Conservation (phyloP, 2,888 invertebrate genomes). For the Drosophila stalkeri region DNA sequence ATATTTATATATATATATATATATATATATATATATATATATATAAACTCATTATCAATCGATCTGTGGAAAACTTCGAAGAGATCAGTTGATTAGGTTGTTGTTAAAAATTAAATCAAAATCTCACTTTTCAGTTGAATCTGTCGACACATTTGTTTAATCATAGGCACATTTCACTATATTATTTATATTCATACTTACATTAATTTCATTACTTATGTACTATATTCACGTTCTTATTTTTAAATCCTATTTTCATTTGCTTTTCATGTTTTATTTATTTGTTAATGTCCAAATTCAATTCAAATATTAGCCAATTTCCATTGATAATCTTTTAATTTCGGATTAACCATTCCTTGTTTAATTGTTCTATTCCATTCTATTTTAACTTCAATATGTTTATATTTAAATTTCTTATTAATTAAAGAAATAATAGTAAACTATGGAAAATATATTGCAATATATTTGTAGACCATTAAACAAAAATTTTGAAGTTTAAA, state of each 20-base stretch:
- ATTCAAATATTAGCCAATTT: too few relatives aligned
- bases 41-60: not conserved
- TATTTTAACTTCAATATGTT: too few relatives aligned
- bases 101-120: not conserved
- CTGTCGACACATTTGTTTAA: not conserved
- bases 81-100: slow-evolving; percentile 2
- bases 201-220: not conserved
- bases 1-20: not conserved
- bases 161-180: not conserved
- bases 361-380: too few relatives aligned
- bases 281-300: too few relatives aligned
- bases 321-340: too few relatives aligned
- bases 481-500: too few relatives aligned
- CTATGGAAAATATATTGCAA: too few relatives aligned
- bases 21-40: not conserved
- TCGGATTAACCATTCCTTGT: too few relatives aligned
- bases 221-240: not conserved
- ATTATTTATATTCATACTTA: not conserved
- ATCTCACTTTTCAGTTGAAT: not conserved
- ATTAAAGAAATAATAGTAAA: too few relatives aligned
- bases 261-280: too few relatives aligned
- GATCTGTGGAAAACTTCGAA: slow-evolving; percentile 10
- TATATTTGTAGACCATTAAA: not conserved
- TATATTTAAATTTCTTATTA: too few relatives aligned
- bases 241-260: not conserved